A percentile compares a stretch with the other conserved stretches of the same genome.
These are phyloP conservation scores for Graphium colonna DNA, from an alignment of 2,888 invertebrate genomes.

Conservation along the genomic window DNA sequence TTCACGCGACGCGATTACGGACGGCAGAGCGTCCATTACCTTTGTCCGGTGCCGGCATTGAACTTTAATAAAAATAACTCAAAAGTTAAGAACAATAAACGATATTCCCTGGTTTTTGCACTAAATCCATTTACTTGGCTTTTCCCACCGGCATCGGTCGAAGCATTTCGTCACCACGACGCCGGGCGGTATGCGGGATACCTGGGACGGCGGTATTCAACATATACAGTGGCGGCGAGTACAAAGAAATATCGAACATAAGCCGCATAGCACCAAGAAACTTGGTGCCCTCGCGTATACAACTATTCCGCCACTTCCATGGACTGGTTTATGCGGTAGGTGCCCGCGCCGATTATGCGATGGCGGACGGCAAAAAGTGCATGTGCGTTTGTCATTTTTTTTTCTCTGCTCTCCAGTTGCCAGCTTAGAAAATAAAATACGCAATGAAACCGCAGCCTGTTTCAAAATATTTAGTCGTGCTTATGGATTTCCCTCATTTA, in stretches of 20 bases:
- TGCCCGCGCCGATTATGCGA: conserved; percentile 12
- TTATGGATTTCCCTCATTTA: too few species aligned
- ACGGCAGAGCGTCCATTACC: conserved; percentile 1
- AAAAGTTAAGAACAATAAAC: conserved; percentile 20
- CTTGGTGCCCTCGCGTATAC: conserved; percentile 57
- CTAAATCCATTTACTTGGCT: conserved; percentile 30
- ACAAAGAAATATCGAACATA: conserved; percentile 69
- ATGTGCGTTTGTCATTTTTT: neutral
- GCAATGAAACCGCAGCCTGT: too few species aligned
- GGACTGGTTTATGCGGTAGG: conserved; percentile 57
- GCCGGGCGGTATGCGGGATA: conserved; percentile 40
- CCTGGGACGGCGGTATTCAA: conserved; percentile 51
- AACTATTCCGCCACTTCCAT: conserved; percentile 65
- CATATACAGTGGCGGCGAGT: conserved; percentile 47
- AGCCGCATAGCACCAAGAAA: conserved; percentile 62
- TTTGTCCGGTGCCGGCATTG: conserved; percentile 13
- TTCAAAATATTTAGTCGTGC: too few species aligned
- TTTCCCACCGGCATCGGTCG: conserved; percentile 31
- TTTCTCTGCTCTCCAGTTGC: neutral
- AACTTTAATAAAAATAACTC: conserved; percentile 18
- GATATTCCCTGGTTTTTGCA: conserved; percentile 23
- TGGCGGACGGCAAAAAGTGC: conserved; percentile 5
- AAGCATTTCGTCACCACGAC: conserved; percentile 40
- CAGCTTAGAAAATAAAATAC: too few species aligned
- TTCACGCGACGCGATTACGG: neutral